Base-by-base conservation (phyloP, 37 sponge, comb jelly and placozoan species). In the Cliona cf. orientalis region DNA sequence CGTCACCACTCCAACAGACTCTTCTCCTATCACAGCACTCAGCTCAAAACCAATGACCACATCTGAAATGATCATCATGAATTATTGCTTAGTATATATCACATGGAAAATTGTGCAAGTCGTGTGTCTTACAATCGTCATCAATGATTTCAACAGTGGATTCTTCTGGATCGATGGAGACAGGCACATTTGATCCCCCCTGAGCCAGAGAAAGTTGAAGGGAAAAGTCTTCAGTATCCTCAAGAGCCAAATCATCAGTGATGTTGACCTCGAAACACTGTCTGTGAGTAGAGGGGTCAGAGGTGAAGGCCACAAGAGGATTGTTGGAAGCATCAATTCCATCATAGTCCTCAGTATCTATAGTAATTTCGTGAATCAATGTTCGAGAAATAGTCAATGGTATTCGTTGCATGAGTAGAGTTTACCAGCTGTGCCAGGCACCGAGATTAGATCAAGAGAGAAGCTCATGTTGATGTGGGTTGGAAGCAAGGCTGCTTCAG, bases 41-140 rank as follows among this genome's bases (percentile, higher is more conserved):
- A 44, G 32, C 0, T 45, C 71, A 72, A 82, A 82, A 2, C 64
- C 73, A 72, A 71, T 77, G n/a, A 21, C 29, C 28, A 44, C 78
- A 63, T 21, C 76, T 75, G 41, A 9, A 36, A 37, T n/a, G n/a
- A n/a, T n/a, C n/a, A n/a, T n/a, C n/a, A n/a, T n/a, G n/a, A n/a
- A n/a, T n/a, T n/a, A n/a, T n/a, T n/a, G n/a, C n/a, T n/a, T n/a
- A n/a, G n/a, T n/a, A n/a, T n/a, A n/a, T n/a, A n/a, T n/a, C n/a
- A n/a, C n/a, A n/a, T n/a, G n/a, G n/a, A n/a, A n/a, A n/a, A n/a
- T n/a, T n/a, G n/a, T n/a, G n/a, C n/a, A n/a, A n/a, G n/a, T n/a
- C n/a, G n/a, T n/a, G n/a, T n/a, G n/a, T n/a, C n/a, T n/a, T n/a
- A n/a, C n/a, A n/a, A n/a, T n/a, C n/a, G n/a, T n/a, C n/a, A n/a